Base-by-base conservation (phyloP, 2,113 vertebrate species). In the Asarcornis scutulata region DNA sequence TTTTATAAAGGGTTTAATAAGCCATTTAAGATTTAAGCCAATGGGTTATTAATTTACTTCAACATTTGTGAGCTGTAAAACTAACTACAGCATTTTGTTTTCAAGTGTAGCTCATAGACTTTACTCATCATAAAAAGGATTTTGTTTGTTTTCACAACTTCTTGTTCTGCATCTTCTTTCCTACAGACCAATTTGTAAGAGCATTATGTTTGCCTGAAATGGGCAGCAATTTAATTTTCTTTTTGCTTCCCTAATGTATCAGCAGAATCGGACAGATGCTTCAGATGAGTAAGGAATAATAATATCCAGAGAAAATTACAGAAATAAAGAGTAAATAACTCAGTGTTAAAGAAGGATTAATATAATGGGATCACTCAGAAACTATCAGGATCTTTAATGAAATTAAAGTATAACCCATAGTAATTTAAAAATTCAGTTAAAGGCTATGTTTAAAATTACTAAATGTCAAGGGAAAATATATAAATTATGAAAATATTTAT, bases 311-410 rank as follows among this genome's bases (percentile, higher is more conserved):
- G 93, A 83, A 96, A 94, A 96, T 95, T 91, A 94, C 88, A 4
- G 27, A 97, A 94, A 94, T 79, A 95, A 95, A 96, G 88, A 96
- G 92, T 94, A 97, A 96, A 96, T 97, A 93, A 92, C 78, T 96
- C 75, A 83, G 78, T 88, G 72, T 87, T 95, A 94, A 92, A 91
- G 83, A 83, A 94, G 93, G 94, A 94, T 90, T 93, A 93, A 92
- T 91, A 91, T 88, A 96, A 97, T 92, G 58, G 81, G 74, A 95
- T 93, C 93, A 88, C 77, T 93, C 69, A 75, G 88, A 93, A 96
- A 84, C 80, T 84, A 84, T 86, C 80, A 84, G 62, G 77, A 88
- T 93, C 88, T 73, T 90, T 93, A 95, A 96, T 83, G 93, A 90
- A 96, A 96, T 93, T 96, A 91, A 97, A 90, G 73, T 89, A 84